Evolutionary conservation across 2,888 invertebrate species (phyloP).

Genomic region (Limnephilus rhombicus): DNA sequence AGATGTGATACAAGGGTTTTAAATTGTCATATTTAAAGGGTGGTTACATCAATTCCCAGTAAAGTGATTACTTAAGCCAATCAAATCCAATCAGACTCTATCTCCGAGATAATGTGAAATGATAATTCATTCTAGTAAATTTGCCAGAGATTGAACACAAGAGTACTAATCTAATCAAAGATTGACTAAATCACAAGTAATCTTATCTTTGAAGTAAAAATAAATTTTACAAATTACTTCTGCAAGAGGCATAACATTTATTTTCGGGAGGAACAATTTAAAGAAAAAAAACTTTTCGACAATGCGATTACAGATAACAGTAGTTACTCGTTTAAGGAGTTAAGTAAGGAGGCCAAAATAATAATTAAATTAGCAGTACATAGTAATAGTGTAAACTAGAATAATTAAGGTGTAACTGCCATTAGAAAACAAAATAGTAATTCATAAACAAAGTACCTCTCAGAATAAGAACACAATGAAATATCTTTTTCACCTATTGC

Average conservation of each 20-base stretch:
- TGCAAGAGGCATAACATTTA: no score
- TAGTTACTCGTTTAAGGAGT: no score
- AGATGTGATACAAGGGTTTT: background rate
- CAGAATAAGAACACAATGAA: no score
- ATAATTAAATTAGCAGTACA: no score
- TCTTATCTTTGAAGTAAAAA: background rate
- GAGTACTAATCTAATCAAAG: constrained; percentile 13
- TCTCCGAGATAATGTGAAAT: background rate
- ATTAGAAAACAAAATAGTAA: no score
- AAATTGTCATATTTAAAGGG: background rate
- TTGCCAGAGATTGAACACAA: background rate
- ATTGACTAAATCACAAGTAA: constrained; percentile 2
- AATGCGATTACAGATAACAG: background rate
- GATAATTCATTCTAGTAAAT: background rate
- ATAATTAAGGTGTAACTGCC: no score
- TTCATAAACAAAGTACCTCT: no score
- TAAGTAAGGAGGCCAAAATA: no score
- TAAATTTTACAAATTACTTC: background rate
- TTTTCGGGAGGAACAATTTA: background rate
- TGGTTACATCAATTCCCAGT: background rate
- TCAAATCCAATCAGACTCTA: background rate
- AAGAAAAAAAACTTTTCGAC: background rate
- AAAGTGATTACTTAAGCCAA: background rate
- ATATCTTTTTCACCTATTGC: no score
- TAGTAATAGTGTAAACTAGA: no score